phyloP scores from a whole-genome alignment of 2,888 invertebrate genomes.

The Pherbina coryleti region DNA sequence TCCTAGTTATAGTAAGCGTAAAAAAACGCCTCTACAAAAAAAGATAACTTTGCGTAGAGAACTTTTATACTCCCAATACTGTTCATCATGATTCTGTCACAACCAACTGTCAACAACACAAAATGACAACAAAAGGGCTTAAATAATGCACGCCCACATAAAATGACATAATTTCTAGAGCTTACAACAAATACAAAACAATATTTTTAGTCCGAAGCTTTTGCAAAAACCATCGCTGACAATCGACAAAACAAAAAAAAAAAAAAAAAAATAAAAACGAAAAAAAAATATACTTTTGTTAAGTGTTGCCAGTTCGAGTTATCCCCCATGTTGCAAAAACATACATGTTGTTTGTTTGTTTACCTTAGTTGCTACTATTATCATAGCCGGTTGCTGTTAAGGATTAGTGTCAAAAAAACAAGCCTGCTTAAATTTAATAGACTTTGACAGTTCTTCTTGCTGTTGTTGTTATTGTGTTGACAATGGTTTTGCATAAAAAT shows the following conservation, averaged over 20 bases:
- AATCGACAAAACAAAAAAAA: too few relatives aligned
- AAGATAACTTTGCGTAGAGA: neutral
- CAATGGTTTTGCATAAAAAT: neutral
- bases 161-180: neutral
- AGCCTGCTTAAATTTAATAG: neutral
- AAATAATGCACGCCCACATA: neutral
- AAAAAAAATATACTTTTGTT: neutral
- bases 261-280: too few relatives aligned
- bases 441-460: neutral
- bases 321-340: too few relatives aligned
- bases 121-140: neutral
- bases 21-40: too few relatives aligned
- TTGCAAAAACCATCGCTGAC: neutral
- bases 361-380: neutral
- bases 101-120: neutral
- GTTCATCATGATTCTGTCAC: too few relatives aligned
- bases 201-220: neutral
- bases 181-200: neutral
- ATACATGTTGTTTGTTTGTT: neutral
- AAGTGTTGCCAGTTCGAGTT: neutral
- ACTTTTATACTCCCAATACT: too few relatives aligned
- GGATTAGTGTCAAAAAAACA: constrained; percentile 12
- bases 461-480: neutral
- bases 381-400: neutral
- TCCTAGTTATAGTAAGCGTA: too few relatives aligned